A percentile compares a stretch with the other conserved stretches of the same genome.
phyloP scores from a whole-genome alignment of 1,140 invertebrate genomes.

The Batillaria attramentaria region DNA sequence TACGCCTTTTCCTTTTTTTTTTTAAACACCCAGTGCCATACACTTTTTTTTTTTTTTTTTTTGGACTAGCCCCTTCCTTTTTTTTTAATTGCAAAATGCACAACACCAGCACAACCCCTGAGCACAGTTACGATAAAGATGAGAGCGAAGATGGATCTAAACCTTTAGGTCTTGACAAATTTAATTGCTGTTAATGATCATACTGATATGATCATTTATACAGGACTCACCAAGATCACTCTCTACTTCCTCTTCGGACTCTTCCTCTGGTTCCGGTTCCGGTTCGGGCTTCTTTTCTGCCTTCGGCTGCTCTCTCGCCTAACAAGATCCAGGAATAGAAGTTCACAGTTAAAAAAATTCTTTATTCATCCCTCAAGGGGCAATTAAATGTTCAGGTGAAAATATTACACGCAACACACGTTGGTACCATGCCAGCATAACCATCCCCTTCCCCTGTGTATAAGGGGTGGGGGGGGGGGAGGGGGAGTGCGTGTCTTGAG shows the following conservation, averaged over 20 bases:
- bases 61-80: too few species aligned
- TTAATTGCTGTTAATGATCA: neutral
- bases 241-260: conserved; percentile 63
- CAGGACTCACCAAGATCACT: conserved; percentile 62
- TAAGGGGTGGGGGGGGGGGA: too few species aligned
- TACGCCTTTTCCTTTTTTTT: too few species aligned
- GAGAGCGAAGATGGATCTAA: neutral
- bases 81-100: neutral
- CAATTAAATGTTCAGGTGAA: neutral
- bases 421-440: neutral
- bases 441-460: too few species aligned
- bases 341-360: neutral
- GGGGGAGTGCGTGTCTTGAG: too few species aligned
- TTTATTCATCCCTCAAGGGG: neutral
- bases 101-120: too few species aligned
- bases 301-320: neutral
- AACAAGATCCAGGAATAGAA: neutral
- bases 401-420: neutral
- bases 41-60: too few species aligned
- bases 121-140: neutral
- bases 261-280: conserved; percentile 49
- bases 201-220: too few species aligned
- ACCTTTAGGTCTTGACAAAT: neutral
- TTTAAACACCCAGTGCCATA: too few species aligned
- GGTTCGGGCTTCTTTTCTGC: neutral